Conservation (phyloP, 2,888 invertebrate species). For the Metalampra italica region DNA sequence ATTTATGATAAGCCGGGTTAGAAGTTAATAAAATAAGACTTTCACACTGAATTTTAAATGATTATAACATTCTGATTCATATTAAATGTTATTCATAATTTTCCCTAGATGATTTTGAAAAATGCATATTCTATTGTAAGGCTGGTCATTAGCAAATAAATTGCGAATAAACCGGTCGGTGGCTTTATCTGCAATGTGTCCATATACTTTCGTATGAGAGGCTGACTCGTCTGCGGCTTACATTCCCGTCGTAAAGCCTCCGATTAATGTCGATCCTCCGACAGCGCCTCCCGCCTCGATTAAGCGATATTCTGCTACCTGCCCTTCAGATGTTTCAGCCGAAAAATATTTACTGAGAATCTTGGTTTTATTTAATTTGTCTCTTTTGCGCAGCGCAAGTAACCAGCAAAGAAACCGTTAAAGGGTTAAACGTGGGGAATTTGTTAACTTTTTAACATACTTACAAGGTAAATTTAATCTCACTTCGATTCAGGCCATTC, state of each 20-base stretch:
- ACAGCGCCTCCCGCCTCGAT: conserved; percentile 51
- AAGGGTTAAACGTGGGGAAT: neutral
- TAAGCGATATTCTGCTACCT: conserved; percentile 64
- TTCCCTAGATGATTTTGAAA: too few relatives aligned
- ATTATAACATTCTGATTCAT: too few relatives aligned
- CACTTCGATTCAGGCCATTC: too few relatives aligned
- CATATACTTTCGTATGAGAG: conserved; percentile 35
- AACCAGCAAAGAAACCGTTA: neutral
- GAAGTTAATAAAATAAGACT: too few relatives aligned
- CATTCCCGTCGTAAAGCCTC: conserved; percentile 66
- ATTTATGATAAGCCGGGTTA: too few relatives aligned
- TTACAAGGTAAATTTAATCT: too few relatives aligned
- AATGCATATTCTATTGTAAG: too few relatives aligned
- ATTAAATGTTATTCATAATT: too few relatives aligned
- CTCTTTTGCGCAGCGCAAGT: neutral
- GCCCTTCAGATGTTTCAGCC: conserved; percentile 41
- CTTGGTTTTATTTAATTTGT: conserved; percentile 5
- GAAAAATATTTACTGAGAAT: conserved; percentile 26
- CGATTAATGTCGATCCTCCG: conserved; percentile 63
- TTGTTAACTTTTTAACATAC: too few relatives aligned
- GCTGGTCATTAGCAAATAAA: too few relatives aligned
- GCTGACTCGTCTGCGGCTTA: conserved; percentile 50
- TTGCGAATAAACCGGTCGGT: neutral
- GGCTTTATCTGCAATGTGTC: conserved; percentile 26
- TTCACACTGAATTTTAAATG: too few relatives aligned